Evolutionary conservation across 2,797 vertebrate genomes (phyloP).

Genomic region (Spea hammondii): DNA sequence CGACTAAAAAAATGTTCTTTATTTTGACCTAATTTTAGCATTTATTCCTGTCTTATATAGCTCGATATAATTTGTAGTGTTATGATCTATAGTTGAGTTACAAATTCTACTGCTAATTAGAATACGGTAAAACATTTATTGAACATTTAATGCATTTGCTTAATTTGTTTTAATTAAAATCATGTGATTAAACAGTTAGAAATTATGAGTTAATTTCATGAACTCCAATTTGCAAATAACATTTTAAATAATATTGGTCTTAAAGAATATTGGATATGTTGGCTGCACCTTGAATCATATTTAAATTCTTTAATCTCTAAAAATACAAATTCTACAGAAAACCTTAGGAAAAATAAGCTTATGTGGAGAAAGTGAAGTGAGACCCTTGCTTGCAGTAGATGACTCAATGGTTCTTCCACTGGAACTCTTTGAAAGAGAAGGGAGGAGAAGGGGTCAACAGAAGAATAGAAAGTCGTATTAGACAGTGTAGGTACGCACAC

Average conservation of each 20-base stretch:
- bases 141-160: neutral
- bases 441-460: too few relatives aligned
- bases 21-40: neutral
- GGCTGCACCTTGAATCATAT: too few relatives aligned
- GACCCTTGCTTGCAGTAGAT: too few relatives aligned
- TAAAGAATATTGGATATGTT: too few relatives aligned
- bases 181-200: neutral
- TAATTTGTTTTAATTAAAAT: slow-evolving; percentile 3
- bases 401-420: too few relatives aligned
- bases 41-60: neutral
- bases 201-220: neutral
- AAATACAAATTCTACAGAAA: too few relatives aligned
- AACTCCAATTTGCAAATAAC: neutral
- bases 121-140: neutral
- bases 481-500: too few relatives aligned
- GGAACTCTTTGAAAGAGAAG: too few relatives aligned
- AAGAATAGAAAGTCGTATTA: too few relatives aligned
- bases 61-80: neutral
- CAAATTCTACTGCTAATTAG: neutral
- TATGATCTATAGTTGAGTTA: neutral
- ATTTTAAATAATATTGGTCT: neutral
- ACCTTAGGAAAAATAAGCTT: too few relatives aligned
- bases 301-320: too few relatives aligned
- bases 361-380: too few relatives aligned
- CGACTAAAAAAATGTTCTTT: neutral